Base-by-base conservation (phyloP, 2,888 invertebrate genomes). In the Pelosia muscerda region DNA sequence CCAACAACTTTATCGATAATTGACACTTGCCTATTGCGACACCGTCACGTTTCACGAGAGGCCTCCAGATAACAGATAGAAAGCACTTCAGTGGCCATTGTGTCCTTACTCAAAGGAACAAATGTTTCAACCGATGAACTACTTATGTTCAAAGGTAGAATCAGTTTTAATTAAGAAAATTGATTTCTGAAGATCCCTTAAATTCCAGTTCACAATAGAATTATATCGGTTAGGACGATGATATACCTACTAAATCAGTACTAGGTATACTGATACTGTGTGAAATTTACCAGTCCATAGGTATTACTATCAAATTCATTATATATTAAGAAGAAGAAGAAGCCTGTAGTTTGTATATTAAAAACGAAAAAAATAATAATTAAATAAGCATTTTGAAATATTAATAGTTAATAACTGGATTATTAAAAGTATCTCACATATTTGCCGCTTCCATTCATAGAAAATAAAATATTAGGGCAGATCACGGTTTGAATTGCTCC, bases 51-150 rank as follows among this genome's bases (percentile, higher is more conserved):
- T 68, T 70, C 72, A 74, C 75, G 75, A 75, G 81, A 77, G 81
- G 63, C 73, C 73, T 70, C 72, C 65, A 81, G 81, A 83, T 81
- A 81, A 73, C 73, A 75, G 73, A 72, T 66, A 75, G 81, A 78
- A 78, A 73, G 75, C 72, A 59, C 72, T 77, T 79, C 68, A 81
- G 77, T 77, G 72, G 65, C 68, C 66, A 77, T 83, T 81, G 81
- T 81, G 69, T 66, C 64, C 28, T 60, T 62, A 61, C 69, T 72
- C 74, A 81, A 72, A 49, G 38, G 56, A 53, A 58, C 65, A 72
- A 78, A 81, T 78, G 72, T 71, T 81, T 71, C 81, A 75, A 49
- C n/a, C 73, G 63, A 73, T 76, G 72, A 73, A 81, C 76, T 81
- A 81, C 69, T 81, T 78, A 62, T 56, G 63, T 59, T 67, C 58